A percentile compares a stretch with the other conserved stretches of the same genome.
These are phyloP conservation scores for Tyrophagus putrescentiae DNA, from an alignment of 1,140 invertebrate genomes.

Conservation along the genomic window DNA sequence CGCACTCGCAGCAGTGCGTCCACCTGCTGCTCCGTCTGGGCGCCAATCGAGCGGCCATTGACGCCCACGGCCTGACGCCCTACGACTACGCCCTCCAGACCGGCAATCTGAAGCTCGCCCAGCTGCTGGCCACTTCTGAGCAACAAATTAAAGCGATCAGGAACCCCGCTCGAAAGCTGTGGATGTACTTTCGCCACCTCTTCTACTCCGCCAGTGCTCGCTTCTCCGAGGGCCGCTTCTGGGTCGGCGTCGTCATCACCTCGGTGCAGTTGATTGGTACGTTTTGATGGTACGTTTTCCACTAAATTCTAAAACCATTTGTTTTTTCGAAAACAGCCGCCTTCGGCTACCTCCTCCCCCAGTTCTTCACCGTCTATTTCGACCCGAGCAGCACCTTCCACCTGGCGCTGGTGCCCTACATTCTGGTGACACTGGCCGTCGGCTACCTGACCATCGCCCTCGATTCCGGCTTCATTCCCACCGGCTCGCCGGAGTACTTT, in stretches of 20 bases:
- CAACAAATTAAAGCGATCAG: conserved; percentile 8
- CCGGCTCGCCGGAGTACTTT: neutral
- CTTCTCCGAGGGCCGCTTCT: neutral
- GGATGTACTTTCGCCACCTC: neutral
- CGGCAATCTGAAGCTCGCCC: neutral
- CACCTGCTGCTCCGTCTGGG: conserved; percentile 6
- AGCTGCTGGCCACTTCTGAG: neutral
- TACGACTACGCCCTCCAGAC: conserved; percentile 6
- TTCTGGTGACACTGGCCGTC: conserved; percentile 68
- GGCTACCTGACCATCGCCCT: conserved; percentile 65
- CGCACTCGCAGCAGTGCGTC: neutral
- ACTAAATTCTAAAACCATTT: neutral
- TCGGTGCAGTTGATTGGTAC: neutral
- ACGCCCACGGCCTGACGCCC: neutral
- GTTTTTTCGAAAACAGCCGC: neutral
- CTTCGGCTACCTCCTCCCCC: neutral
- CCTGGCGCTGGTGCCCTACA: neutral
- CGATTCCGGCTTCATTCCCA: conserved; percentile 43
- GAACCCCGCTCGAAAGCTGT: neutral
- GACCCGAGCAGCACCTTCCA: neutral
- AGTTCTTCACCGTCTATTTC: neutral
- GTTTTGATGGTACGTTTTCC: neutral
- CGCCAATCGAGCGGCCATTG: neutral
- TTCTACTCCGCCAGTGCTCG: neutral
- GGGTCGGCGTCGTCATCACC: neutral